Evolutionary conservation across 2,888 invertebrate species (phyloP), one percentile per base, ranked within the genome.

Genomic region (Graphium colonna): DNA sequence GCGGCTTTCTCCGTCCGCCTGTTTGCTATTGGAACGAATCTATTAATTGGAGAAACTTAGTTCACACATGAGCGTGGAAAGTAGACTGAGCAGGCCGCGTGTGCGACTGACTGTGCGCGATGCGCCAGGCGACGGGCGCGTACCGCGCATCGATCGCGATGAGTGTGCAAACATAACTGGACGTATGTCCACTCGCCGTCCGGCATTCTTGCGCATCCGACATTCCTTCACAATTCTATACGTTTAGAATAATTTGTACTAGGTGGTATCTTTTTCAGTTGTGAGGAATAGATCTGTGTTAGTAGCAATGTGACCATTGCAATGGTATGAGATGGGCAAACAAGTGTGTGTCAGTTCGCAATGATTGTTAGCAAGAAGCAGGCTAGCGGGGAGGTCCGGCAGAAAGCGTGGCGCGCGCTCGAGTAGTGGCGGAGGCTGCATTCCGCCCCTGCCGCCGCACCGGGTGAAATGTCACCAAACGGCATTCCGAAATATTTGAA

Each of bases 401-500:
- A 48, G 66, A 62, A 60, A 53, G 63, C 70, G 70, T 73, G 68
- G 68, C 67, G 73, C 69, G 77, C 73, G 75, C 76, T 75, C 75
- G 74, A 74, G n/a, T 5, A 21, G 77, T 79, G 78, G 80, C 76
- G 79, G 79, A 78, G 75, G 75, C 77, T 77, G 73, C 77, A 67
- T 75, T 74, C 75, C 64, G 72, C 75, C 73, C 73, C 72, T 75
- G 72, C 73, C 72, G 77, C 72, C 71, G 71, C 75, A 75, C 78
- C 77, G 79, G 86, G 84, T 79, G 85, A 87, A 89, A 89, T 89
- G 88, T 89, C 88, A 88, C 87, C 86, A 82, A 82, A 80, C 88
- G 77, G 82, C 88, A 88, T 88, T 89, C 88, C 88, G 77, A 87
- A 87, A 87, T 88, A 88, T 89, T 89, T 89, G 87, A 89, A 87